Evolutionary conservation across 2,113 vertebrate genomes (phyloP), one percentile per base, ranked within the genome.

Genomic region (Ranitomeya variabilis): DNA sequence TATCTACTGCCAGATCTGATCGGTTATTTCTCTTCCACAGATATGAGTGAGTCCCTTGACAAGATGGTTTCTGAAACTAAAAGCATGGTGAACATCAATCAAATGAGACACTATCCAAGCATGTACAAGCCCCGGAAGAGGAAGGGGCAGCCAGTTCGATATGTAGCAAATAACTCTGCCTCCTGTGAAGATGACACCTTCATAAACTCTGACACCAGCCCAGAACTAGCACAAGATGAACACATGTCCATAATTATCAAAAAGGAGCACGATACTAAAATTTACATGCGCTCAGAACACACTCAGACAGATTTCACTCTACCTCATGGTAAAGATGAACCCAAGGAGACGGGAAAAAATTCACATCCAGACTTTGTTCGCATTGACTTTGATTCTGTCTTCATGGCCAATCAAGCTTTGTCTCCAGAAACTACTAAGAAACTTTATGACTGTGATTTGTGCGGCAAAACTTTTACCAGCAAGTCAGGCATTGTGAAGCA

Each of bases 371-470:
- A 16, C 92, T 93, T 76, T 89, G 37, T 76, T 7, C 87, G 89
- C 71, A 3, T 59, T 12, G 82, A 55, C 0, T 37, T 55, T 55
- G 82, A 84, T 55, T 84, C 82, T 0, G 52, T 84, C 37, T 84
- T 84, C 21, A 90, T 91, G 23, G 89, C 89, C 51, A 91, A 89
- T 13, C 88, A 91, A 37, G 83, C 89, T 81, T 92, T 80, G 81
- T 90, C 93, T 80, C 85, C 26, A 2, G 82, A 84, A 51, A 23
- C 4, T 7, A 74, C 71, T 55, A 59, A 84, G 45, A 90, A 90
- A 67, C 60, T 55, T 31, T 87, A 81, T 51, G 57, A 89, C 73
- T 87, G 76, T 5, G 10, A 19, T 6, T 57, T 90, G 19, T 90
- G 71, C 15, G 79, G 21, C 13, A 90, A 90, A 91, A 79, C 88